Evolutionary conservation across 2,113 vertebrate genomes (phyloP), one percentile per base, ranked within the genome.

Genomic region (Eleginops maclovinus): DNA sequence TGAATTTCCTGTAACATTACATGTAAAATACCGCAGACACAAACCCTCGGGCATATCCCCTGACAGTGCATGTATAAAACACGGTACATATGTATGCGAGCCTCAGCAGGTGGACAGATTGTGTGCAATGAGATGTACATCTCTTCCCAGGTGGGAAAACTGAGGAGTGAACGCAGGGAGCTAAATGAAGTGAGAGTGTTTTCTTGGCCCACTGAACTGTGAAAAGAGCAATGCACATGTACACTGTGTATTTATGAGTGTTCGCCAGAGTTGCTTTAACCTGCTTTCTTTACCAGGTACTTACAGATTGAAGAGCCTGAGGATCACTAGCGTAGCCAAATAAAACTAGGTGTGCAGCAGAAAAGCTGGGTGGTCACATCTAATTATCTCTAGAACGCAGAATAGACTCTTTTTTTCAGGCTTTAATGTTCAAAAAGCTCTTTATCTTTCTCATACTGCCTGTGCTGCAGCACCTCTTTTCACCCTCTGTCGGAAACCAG

Each of bases 101-200:
- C n/a, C 62, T 43, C 66, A 15, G 28, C 47, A 61, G 64, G 24
- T 1, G 28, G 41, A 22, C 3, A 12, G 1, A 19, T 24, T 14
- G 0, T 51, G 40, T 66, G 43, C 56, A 24, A 41, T 61, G 43
- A 63, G 64, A 64, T 21, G 68, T 12, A 9, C 26, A 26, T 53
- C 46, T 66, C 64, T 53, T 61, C 69, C 64, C 60, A 54, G 62
- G 55, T 68, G 71, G 51, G 64, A 75, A 79, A 64, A 41, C 12
- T 19, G 31, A 75, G 58, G 68, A 72, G 69, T 65, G 61, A 77
- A 76, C 40, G 66, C 0, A 1, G 54, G 1, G 24, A 55, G 24
- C 51, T 81, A 63, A 78, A 85, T 77, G 74, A 84, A 76, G 75
- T 62, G 47, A 56, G 54, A 68, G 62, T 28, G 62, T 69, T 77